phyloP scores from a whole-genome alignment of 2,797 vertebrate species.

The Gouania willdenowi region DNA sequence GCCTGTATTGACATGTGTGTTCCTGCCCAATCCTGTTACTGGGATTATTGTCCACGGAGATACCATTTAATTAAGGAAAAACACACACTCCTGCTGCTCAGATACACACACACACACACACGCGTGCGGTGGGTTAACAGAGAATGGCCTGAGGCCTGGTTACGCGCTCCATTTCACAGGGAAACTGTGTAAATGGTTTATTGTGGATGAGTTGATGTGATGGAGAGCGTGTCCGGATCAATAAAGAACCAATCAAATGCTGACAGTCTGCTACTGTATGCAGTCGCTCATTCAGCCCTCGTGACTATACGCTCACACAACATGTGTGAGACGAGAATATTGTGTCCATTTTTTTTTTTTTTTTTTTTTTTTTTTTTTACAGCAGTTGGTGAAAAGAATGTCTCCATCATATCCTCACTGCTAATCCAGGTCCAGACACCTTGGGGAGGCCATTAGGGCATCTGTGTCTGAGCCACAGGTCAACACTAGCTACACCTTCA shows the following conservation, averaged over 20 bases:
- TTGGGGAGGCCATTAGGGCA: conserved; percentile 67
- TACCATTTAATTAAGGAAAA: conserved; percentile 84
- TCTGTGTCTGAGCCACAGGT: conserved; percentile 65
- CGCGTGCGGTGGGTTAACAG: conserved; percentile 40
- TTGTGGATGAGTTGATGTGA: conserved; percentile 85
- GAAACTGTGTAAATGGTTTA: conserved; percentile 84
- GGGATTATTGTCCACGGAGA: conserved; percentile 78
- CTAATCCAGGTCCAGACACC: conserved; percentile 49
- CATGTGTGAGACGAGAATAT: conserved; percentile 45
- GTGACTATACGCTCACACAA: conserved; percentile 46
- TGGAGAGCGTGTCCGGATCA: conserved; percentile 81
- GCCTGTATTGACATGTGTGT: conserved; percentile 80
- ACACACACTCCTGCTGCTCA: conserved; percentile 22
- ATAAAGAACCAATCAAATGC: conserved; percentile 79
- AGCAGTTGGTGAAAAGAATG: conserved; percentile 16
- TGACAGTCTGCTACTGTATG: conserved; percentile 78
- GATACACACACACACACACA: background rate
- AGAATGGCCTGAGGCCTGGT: conserved; percentile 74
- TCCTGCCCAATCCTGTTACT: conserved; percentile 79
- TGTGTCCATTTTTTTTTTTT: background rate
- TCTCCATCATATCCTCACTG: conserved; percentile 6
- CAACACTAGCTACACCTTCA: conserved; percentile 45
- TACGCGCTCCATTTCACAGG: conserved; percentile 77
- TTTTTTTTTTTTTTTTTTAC: conserved; percentile 7
- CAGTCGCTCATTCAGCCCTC: conserved; percentile 69